Conservation (phyloP, 2,888 invertebrate genomes). For the Nemotelus nigrinus region DNA sequence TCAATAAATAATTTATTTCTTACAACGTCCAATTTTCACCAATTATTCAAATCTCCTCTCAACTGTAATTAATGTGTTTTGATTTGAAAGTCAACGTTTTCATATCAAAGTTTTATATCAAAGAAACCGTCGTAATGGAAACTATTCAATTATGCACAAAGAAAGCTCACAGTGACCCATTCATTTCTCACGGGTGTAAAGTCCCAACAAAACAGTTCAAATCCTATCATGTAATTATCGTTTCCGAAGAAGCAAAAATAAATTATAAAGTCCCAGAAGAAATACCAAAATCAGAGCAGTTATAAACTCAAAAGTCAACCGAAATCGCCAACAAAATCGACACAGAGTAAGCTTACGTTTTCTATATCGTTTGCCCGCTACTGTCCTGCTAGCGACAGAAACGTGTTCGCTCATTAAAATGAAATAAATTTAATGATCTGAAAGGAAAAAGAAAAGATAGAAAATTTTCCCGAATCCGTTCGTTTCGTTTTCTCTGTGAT, state of each 20-base stretch:
- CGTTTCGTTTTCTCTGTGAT: neutral
- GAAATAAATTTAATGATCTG: constrained; percentile 24
- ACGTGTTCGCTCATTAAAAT: constrained; percentile 22
- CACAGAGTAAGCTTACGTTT: neutral
- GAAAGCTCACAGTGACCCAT: neutral
- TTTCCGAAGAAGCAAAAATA: neutral
- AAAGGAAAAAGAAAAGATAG: neutral
- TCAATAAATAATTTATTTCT: too few species aligned
- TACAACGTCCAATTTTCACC: too few species aligned
- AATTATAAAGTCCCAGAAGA: constrained; percentile 1
- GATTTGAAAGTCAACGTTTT: too few species aligned
- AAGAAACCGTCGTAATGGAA: too few species aligned
- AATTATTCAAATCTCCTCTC: too few species aligned
- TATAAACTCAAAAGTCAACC: too few species aligned
- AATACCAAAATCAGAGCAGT: neutral
- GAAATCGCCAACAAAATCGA: too few species aligned
- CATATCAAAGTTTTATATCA: too few species aligned
- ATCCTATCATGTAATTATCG: constrained; percentile 1
- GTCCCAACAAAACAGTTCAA: neutral
- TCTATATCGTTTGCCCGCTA: neutral
- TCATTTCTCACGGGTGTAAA: neutral
- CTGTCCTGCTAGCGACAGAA: neutral
- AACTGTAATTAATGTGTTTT: too few species aligned
- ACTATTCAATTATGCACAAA: neutral
- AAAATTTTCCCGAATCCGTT: too few species aligned